Conservation (phyloP, 1,140 invertebrate species). For the Dendroctonus valens region DNA sequence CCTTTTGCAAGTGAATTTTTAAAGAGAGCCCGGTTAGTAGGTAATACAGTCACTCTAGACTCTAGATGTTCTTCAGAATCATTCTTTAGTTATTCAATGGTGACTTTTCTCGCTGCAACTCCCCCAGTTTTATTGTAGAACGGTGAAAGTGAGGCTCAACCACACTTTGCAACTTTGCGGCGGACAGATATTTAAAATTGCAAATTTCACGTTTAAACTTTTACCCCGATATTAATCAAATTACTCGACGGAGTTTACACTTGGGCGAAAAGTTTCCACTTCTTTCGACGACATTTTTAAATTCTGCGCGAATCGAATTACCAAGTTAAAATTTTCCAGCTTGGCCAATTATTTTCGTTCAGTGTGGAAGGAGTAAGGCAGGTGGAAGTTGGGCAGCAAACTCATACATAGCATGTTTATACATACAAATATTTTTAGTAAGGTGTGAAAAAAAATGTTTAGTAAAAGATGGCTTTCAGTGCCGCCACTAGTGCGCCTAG, state of each 20-base stretch:
- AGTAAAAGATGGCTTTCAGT: no score
- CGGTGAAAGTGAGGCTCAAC: background rate
- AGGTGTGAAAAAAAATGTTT: no score
- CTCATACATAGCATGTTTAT: no score
- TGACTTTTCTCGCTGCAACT: conserved; percentile 15
- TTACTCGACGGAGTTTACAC: conserved; percentile 14
- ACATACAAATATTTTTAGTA: no score
- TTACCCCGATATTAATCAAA: conserved; percentile 28
- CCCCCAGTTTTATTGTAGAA: background rate
- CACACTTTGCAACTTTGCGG: conserved; percentile 1
- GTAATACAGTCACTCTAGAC: background rate
- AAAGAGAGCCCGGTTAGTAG: background rate
- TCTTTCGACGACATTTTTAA: background rate
- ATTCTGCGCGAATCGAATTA: no score
- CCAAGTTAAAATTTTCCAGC: no score
- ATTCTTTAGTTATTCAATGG: conserved; percentile 27
- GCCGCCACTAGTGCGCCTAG: no score
- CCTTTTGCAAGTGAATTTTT: conserved; percentile 1
- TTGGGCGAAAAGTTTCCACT: conserved; percentile 14
- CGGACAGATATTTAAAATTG: conserved; percentile 24
- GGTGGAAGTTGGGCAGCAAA: no score
- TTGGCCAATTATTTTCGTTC: no score
- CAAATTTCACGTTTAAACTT: conserved; percentile 30
- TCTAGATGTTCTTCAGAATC: conserved; percentile 10
- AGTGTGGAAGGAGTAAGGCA: no score